Conservation (phyloP, 2,888 invertebrate genomes). For the Crossocerus cetratus region DNA sequence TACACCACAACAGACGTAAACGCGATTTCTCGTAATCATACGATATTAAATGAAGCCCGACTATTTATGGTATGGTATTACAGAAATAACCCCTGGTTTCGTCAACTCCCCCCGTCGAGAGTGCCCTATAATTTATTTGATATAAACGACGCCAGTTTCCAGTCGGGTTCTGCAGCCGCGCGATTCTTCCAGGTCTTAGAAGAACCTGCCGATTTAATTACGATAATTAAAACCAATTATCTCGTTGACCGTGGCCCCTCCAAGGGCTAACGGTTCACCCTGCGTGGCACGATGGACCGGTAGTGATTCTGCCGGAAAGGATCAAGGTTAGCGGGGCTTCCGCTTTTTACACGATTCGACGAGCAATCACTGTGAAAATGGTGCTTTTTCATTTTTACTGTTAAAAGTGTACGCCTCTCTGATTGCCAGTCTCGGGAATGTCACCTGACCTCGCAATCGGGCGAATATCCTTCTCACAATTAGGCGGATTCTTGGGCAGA, state of each 20-base stretch:
- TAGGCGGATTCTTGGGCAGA: no score
- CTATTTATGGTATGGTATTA: no score
- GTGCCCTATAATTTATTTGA: no score
- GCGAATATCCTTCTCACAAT: no score
- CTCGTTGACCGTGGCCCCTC: slow-evolving; percentile 30
- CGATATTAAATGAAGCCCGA: no score
- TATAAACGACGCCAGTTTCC: not conserved
- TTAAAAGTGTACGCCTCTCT: not conserved
- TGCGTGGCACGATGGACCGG: slow-evolving; percentile 22
- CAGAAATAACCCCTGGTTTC: no score
- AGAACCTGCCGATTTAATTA: slow-evolving; percentile 22
- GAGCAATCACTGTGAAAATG: slow-evolving; percentile 59
- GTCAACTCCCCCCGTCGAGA: no score
- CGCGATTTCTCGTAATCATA: no score
- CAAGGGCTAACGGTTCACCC: slow-evolving; percentile 40
- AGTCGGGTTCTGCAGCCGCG: not conserved
- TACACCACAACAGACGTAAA: not conserved
- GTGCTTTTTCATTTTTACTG: slow-evolving; percentile 38
- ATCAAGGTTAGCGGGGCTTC: slow-evolving; percentile 63
- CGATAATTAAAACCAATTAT: slow-evolving; percentile 34
- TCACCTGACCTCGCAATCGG: not conserved
- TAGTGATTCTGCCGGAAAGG: slow-evolving; percentile 39
- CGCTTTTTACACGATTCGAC: slow-evolving; percentile 45
- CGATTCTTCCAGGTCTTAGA: not conserved
- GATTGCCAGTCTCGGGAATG: slow-evolving; percentile 12